These are phyloP conservation scores for Nannoperca obscura DNA, from an alignment of 2,797 vertebrate genomes.

Conservation along the genomic window DNA sequence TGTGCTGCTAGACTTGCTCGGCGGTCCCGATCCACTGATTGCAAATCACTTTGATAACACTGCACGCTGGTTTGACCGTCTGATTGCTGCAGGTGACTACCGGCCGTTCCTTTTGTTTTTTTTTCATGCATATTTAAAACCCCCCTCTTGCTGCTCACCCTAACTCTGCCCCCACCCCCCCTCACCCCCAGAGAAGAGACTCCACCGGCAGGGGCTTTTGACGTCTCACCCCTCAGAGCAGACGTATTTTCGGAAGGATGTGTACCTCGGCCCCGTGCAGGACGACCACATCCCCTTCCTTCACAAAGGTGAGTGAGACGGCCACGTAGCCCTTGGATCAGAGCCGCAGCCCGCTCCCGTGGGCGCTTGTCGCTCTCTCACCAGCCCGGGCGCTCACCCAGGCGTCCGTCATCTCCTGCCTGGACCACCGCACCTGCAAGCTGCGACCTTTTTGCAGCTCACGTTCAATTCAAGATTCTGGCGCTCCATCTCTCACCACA, in stretches of 20 bases:
- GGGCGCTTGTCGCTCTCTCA: not conserved
- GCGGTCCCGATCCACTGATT: constrained; percentile 86
- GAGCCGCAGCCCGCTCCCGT: too few species aligned
- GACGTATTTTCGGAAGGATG: constrained; percentile 88
- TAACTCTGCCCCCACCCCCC: not conserved
- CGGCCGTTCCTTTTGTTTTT: too few species aligned
- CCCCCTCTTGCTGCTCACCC: not conserved
- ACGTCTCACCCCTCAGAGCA: constrained; percentile 86
- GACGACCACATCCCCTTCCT: constrained; percentile 95
- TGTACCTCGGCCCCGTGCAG: constrained; percentile 87
- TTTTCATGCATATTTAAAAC: not conserved
- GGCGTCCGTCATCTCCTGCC: constrained; percentile 4
- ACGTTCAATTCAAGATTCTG: not conserved
- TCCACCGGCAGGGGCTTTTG: constrained; percentile 89
- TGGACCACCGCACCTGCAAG: too few species aligned
- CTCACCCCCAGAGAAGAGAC: constrained; percentile 85
- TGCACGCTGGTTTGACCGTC: constrained; percentile 90
- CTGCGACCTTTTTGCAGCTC: too few species aligned
- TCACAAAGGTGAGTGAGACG: constrained; percentile 81
- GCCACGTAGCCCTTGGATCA: not conserved
- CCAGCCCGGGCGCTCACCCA: not conserved
- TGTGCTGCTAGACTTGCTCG: constrained; percentile 92
- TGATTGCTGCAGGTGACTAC: constrained; percentile 87
- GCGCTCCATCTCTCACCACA: not conserved
- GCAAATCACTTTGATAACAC: constrained; percentile 92